phyloP scores from a whole-genome alignment of 1,140 invertebrate genomes.

The Pogonomyrmex californicus region DNA sequence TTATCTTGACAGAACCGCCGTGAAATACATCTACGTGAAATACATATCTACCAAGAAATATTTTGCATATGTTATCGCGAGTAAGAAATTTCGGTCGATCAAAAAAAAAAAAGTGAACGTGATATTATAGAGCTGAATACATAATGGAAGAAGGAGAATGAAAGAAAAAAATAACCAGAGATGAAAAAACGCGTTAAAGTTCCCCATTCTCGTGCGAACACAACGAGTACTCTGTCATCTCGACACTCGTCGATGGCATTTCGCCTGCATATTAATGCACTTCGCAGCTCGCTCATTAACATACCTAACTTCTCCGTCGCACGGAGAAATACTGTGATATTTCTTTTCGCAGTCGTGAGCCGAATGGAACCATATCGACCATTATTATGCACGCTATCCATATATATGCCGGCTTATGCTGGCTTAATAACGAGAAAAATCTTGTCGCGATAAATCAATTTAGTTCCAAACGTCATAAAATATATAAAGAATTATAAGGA shows the following conservation, averaged over 20 bases:
- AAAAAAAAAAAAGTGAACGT: neutral
- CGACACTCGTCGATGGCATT: slow-evolving; percentile 75
- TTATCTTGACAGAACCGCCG: neutral
- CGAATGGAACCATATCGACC: neutral
- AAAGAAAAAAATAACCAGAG: slow-evolving; percentile 1
- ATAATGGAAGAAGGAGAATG: neutral
- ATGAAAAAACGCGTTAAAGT: slow-evolving; percentile 58
- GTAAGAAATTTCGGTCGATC: neutral
- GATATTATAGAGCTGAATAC: neutral
- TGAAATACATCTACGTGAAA: neutral
- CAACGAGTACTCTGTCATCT: slow-evolving; percentile 75
- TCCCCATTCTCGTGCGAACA: slow-evolving; percentile 66
- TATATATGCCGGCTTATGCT: too few relatives aligned
- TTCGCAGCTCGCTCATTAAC: slow-evolving; percentile 65
- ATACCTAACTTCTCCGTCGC: slow-evolving; percentile 51
- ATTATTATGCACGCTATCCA: neutral
- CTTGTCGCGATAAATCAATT: neutral
- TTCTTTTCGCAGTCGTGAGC: neutral
- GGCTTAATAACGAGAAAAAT: neutral
- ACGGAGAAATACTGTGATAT: slow-evolving; percentile 15
- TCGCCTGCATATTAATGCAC: slow-evolving; percentile 81
- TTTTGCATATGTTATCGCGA: neutral
- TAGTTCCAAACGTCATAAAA: neutral
- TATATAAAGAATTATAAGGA: neutral
- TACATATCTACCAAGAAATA: neutral